Evolutionary conservation across 2,797 vertebrate species (phyloP), one percentile per base, ranked within the genome.

Genomic region (Otolemur crassicaudatus): DNA sequence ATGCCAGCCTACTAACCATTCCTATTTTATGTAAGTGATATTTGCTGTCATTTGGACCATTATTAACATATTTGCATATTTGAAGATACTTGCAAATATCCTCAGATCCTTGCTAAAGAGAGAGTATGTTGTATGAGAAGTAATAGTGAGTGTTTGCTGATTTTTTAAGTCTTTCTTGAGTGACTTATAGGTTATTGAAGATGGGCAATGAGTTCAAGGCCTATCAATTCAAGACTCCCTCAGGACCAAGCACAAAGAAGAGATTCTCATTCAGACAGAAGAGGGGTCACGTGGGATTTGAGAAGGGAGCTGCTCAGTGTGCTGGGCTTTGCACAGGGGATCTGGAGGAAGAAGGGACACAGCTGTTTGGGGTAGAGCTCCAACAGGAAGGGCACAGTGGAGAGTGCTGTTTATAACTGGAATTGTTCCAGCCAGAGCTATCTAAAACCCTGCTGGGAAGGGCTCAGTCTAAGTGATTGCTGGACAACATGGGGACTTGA

Each of bases 1-100:
- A 0, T 29, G 7, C 53, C 73, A 53, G 2, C 7, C 1, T 2
- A 0, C 11, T 0, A 14, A 81, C 67, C n/a, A 17, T 79, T 79
- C 81, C 17, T 37, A 13, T 94, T 76, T 77, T 60, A 13, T 0
- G 3, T 14, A 23, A 43, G 13, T 16, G 2, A 17, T 0, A 0
- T 72, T 27, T 8, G 20, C 61, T 70, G 27, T 23, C 43, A 31
- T 25, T 31, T n/a, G 5, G 34, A 80, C 56, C 58, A 27, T 80
- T 19, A 58, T 81, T 58, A n/a, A 34, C 27, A 17, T 69, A n/a
- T 67, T 67, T n/a, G 65, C 7, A 9, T 67, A 67, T n/a, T 31
- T n/a, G 65, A 67, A 67, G 65, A 16, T 67, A 34, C 70, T 23
- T 43, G 20, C 20, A 43, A 81, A 43, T 40, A 31, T 37, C 63